Base-by-base conservation (phyloP, 2,888 invertebrate genomes). In the Macrophya alboannulata region DNA sequence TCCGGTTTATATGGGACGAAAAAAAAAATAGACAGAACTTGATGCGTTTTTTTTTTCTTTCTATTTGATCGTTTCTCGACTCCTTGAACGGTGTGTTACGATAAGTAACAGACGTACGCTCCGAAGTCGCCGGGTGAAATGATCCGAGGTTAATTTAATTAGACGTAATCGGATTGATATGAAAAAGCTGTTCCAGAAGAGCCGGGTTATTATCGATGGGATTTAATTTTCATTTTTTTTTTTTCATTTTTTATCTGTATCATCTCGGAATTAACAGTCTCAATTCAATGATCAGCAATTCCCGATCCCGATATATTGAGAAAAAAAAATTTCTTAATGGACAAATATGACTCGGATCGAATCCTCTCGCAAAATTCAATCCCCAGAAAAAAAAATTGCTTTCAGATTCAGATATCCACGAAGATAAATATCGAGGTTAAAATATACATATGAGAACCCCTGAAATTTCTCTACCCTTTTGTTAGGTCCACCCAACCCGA, bases 391-490 rank as follows among this genome's bases (percentile, higher is more conserved):
- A 2, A 31, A 31, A 31, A 31, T 31, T 31, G 31, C 31, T 31
- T 31, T 31, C 31, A 31, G 31, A 31, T 31, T 31, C 31, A 68
- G 6, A 74, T 25, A n/a, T 8, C 48, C 45, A 5, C 25, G 10
- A 1, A 0, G 25, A 74, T 74, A 31, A 21, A 74, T 74, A 74
- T 45, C 72, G 4, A 10, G 45, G 43, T 74, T n/a, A 21, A 12
- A 10, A 43, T 45, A 72, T n/a, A n/a, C 3, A 31, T 31, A 74
- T 85, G 90, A 90, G 89, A 90, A 88, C 89, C 89, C 86, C 89
- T 85, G 89, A 89, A 88, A 87, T 89, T 90, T 90, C 88, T 89
- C 88, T 89, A 88, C 89, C 89, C 90, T 89, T 90, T 90, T 90
- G 90, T 90, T 89, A 86, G 90, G 86, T 90, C 83, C 89, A 89